A percentile compares a stretch with the other conserved stretches of the same genome.
Evolutionary conservation across 2,113 vertebrate genomes (phyloP).

Genomic region (Aphelocoma coerulescens): DNA sequence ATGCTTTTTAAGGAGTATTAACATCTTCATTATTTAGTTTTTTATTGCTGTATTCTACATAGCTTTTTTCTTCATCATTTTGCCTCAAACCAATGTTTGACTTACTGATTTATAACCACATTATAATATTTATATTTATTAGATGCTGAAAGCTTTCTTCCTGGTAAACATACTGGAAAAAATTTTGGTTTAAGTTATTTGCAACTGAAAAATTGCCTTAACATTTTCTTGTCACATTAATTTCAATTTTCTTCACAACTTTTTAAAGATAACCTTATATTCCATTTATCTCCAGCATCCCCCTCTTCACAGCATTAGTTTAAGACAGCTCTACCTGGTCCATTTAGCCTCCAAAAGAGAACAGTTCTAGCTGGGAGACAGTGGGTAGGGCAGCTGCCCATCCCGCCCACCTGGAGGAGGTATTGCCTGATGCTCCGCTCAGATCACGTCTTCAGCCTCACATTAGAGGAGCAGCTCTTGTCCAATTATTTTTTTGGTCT

Average conservation of each 20-base stretch:
- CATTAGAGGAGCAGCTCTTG: background rate
- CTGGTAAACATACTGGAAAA: background rate
- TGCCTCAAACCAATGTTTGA: background rate
- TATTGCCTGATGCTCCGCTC: background rate
- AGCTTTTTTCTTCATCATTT: background rate
- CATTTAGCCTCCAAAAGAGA: background rate
- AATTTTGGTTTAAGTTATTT: background rate
- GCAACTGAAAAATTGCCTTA: background rate
- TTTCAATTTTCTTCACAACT: background rate
- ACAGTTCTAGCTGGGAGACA: background rate
- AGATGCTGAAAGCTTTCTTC: background rate
- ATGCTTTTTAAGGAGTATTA: background rate
- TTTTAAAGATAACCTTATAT: background rate
- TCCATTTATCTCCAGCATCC: background rate
- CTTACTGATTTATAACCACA: background rate
- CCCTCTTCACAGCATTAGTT: accelerated
- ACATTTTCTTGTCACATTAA: background rate
- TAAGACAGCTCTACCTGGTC: background rate
- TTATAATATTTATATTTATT: background rate
- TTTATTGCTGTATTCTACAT: background rate
- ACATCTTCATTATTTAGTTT: background rate
- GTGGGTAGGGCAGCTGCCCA: background rate
- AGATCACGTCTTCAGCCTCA: background rate
- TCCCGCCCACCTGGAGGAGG: background rate
- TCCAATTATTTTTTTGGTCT: background rate